Conservation (phyloP, 2,113 vertebrate genomes). For the Chaetodon auriga region DNA sequence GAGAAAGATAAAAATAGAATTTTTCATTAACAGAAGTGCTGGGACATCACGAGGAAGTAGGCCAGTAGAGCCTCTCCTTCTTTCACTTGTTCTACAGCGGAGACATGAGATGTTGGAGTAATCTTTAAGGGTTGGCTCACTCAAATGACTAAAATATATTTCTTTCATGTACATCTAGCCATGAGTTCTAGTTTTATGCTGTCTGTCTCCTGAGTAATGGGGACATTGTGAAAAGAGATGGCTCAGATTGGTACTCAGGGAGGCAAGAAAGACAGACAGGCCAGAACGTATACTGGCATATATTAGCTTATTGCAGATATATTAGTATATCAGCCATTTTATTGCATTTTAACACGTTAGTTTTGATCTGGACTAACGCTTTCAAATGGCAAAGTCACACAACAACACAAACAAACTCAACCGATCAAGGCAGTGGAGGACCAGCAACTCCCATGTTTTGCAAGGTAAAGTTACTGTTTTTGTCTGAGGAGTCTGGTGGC, state of each 20-base stretch:
- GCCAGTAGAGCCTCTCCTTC: constrained; percentile 42
- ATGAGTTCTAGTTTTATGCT: background rate
- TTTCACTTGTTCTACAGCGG: constrained; percentile 18
- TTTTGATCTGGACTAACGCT: too few relatives aligned
- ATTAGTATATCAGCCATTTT: too few relatives aligned
- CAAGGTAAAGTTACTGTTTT: too few relatives aligned
- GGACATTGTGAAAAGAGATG: background rate
- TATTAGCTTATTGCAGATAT: background rate
- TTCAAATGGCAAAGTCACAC: too few relatives aligned
- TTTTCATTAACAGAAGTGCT: background rate
- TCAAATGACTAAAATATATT: background rate
- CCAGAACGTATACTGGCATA: background rate
- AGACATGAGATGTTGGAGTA: constrained; percentile 6
- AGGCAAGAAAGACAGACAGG: background rate
- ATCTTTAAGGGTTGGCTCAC: background rate
- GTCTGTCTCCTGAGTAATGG: background rate
- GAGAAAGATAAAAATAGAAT: constrained; percentile 13
- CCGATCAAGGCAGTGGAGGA: too few relatives aligned
- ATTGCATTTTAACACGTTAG: too few relatives aligned
- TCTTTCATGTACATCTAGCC: background rate
- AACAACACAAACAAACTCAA: too few relatives aligned
- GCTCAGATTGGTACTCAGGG: background rate
- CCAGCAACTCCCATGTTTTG: too few relatives aligned
- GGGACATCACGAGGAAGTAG: constrained; percentile 40
- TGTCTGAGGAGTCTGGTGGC: too few relatives aligned